phyloP scores from a whole-genome alignment of 2,888 invertebrate genomes.

The Scaptomyza cyrtandrae region DNA sequence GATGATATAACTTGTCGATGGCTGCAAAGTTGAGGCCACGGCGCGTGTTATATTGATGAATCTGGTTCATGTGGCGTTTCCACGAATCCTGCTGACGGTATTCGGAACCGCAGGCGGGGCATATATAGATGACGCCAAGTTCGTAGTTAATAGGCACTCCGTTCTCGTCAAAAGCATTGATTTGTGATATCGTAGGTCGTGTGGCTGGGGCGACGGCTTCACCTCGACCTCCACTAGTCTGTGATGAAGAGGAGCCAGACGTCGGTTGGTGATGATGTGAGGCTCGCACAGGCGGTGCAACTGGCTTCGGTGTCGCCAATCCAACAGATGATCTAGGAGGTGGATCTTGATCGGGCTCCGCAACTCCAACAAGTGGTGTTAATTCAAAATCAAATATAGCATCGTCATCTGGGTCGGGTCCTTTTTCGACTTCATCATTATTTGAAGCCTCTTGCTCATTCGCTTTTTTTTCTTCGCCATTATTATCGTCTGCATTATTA shows the following conservation, averaged over 20 bases:
- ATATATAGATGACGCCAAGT: constrained; percentile 79
- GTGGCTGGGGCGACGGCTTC: constrained; percentile 8
- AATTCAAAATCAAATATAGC: constrained; percentile 78
- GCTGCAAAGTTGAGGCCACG: constrained; percentile 79
- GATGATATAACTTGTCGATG: constrained; percentile 80
- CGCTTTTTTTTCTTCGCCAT: constrained; percentile 49
- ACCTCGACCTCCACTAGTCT: constrained; percentile 9
- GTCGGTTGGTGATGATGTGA: constrained; percentile 40
- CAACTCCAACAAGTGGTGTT: constrained; percentile 57
- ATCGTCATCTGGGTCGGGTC: constrained; percentile 72
- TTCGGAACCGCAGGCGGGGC: constrained; percentile 79
- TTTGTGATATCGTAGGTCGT: constrained; percentile 67
- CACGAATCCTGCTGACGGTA: constrained; percentile 77
- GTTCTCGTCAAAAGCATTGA: constrained; percentile 71
- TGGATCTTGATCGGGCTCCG: constrained; percentile 36
- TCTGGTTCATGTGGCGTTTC: constrained; percentile 79
- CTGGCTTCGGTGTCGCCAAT: constrained; percentile 44
- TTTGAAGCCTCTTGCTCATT: constrained; percentile 40
- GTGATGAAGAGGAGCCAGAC: constrained; percentile 22
- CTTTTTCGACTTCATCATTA: constrained; percentile 37
- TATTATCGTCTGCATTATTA: constrained; percentile 50
- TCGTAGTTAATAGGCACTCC: constrained; percentile 76
- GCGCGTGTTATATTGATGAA: constrained; percentile 78
- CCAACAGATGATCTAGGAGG: constrained; percentile 6
- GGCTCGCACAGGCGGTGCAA: constrained; percentile 34